phyloP scores from a whole-genome alignment of 2,888 invertebrate genomes.

The Galerucella pusilla region DNA sequence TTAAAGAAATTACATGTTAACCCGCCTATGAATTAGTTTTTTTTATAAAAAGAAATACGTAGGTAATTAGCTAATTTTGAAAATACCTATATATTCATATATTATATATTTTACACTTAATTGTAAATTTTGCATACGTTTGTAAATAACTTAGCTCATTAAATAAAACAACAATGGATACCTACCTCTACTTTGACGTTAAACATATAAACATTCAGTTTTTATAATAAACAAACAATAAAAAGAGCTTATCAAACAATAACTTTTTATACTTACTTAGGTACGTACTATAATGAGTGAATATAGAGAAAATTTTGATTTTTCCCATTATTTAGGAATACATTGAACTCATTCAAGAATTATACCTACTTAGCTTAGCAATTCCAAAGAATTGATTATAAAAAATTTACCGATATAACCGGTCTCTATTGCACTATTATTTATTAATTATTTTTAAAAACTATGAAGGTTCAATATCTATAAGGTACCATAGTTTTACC shows the following conservation, averaged over 20 bases:
- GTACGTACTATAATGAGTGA: background rate
- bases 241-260: background rate
- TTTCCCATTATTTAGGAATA: background rate
- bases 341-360: too few species aligned
- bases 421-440: background rate
- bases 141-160: background rate
- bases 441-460: background rate
- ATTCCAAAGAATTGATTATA: background rate
- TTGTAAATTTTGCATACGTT: background rate
- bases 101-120: background rate
- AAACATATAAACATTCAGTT: background rate
- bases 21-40: too few species aligned
- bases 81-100: too few species aligned
- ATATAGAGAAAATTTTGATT: background rate
- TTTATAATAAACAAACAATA: constrained; percentile 4
- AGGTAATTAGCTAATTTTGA: too few species aligned
- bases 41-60: too few species aligned
- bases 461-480: background rate
- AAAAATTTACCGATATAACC: background rate
- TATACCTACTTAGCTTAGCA: background rate
- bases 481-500: background rate
- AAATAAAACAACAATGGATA: background rate
- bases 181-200: background rate
- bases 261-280: background rate
- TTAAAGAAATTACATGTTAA: too few species aligned